Percentiles rank a stretch among this genome's conserved stretches.
These are phyloP conservation scores for Himalopsyche kuldschensis DNA, from an alignment of 2,888 invertebrate species.

Conservation along the genomic window DNA sequence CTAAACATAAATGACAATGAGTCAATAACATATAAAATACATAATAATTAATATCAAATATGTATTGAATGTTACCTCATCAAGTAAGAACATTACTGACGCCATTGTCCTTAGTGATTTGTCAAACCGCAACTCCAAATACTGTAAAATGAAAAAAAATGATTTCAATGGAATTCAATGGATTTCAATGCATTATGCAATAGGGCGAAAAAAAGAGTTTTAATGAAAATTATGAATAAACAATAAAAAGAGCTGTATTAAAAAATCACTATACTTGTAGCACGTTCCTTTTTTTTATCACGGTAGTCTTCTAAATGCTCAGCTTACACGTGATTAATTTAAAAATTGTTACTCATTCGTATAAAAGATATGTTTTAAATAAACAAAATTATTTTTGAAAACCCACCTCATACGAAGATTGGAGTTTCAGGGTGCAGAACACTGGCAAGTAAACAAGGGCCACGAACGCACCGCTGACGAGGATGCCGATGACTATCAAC, in stretches of 20 bases:
- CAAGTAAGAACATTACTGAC: slow-evolving; percentile 75
- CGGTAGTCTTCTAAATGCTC: too few relatives aligned
- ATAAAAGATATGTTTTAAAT: too few relatives aligned
- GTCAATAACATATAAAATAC: too few relatives aligned
- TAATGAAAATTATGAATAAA: too few relatives aligned
- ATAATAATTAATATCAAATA: too few relatives aligned
- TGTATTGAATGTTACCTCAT: slow-evolving; percentile 65
- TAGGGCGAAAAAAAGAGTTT: too few relatives aligned
- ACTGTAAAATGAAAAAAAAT: slow-evolving; percentile 58
- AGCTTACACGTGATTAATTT: too few relatives aligned
- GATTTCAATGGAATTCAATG: background rate
- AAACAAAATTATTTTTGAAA: background rate
- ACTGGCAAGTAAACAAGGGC: slow-evolving; percentile 77
- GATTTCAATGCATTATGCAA: background rate
- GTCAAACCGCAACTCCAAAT: slow-evolving; percentile 76
- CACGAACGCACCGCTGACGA: slow-evolving; percentile 68
- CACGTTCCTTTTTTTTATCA: too few relatives aligned
- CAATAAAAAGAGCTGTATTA: too few relatives aligned
- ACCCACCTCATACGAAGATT: slow-evolving; percentile 79
- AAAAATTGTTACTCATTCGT: too few relatives aligned
- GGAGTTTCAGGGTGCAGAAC: slow-evolving; percentile 74
- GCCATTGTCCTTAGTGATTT: slow-evolving; percentile 72
- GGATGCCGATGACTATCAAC: slow-evolving; percentile 72
- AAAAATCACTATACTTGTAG: too few relatives aligned
- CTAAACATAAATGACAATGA: too few relatives aligned